These are phyloP conservation scores for Lamellibrachia columna DNA, from an alignment of 2,888 invertebrate species.

Conservation along the genomic window DNA sequence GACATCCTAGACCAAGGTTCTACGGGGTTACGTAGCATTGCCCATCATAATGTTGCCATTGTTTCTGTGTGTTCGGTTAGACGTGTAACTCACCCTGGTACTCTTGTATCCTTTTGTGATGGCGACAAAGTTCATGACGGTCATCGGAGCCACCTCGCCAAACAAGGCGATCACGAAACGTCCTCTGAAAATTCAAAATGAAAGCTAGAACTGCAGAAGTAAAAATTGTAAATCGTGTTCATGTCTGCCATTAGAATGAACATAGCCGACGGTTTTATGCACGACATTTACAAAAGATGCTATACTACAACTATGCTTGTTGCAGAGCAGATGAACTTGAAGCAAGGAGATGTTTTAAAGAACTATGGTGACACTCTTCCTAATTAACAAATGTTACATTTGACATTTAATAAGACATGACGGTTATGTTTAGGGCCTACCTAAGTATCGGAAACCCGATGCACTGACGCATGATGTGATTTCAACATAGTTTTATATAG, in stretches of 20 bases:
- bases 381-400: no score
- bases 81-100: slow-evolving; percentile 48
- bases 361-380: no score
- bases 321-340: no score
- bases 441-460: no score
- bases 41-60: no score
- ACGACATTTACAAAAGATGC: no score
- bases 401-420: no score
- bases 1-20: not conserved
- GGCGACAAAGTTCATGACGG: slow-evolving; percentile 61
- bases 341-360: no score
- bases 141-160: slow-evolving; percentile 63
- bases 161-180: slow-evolving; percentile 61
- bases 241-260: not conserved
- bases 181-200: slow-evolving; percentile 44
- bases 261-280: not conserved
- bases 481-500: no score
- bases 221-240: not conserved
- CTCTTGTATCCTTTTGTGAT: slow-evolving; percentile 60
- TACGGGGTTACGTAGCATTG: not conserved
- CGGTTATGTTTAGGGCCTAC: no score
- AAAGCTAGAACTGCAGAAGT: not conserved
- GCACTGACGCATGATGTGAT: no score
- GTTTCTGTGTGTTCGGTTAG: not conserved
- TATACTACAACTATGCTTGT: no score